A percentile compares a stretch with the other conserved stretches of the same genome.
These are phyloP conservation scores for Tylochromis polylepis DNA, from an alignment of 2,113 vertebrate genomes.

Conservation along the genomic window DNA sequence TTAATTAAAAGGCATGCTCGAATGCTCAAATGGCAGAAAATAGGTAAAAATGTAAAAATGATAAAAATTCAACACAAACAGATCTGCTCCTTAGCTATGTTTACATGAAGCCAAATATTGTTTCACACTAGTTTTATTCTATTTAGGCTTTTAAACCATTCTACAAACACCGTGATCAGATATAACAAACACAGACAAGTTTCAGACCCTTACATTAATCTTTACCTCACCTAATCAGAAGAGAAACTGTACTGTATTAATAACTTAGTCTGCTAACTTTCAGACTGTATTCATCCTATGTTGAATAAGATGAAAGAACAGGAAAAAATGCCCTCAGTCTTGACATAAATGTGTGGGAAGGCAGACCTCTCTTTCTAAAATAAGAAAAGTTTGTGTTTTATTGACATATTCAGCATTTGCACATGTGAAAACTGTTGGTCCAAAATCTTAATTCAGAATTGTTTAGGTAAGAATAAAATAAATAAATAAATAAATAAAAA, in stretches of 20 bases:
- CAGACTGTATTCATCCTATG: not conserved
- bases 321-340: not conserved
- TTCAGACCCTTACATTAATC: not conserved
- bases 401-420: not conserved
- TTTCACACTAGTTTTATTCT: not conserved
- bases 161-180: not conserved
- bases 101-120: not conserved
- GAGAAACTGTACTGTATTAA: not conserved
- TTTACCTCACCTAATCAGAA: not conserved
- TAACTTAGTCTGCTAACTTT: not conserved
- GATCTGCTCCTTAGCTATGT: not conserved
- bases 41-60: not conserved
- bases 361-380: not conserved
- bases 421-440: not conserved
- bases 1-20: not conserved
- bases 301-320: not conserved
- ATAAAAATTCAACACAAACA: not conserved
- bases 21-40: not conserved
- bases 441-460: not conserved
- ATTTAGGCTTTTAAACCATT: not conserved
- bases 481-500: not conserved
- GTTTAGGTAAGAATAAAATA: not conserved
- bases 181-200: not conserved
- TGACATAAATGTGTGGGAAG: not conserved
- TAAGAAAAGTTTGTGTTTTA: not conserved